phyloP scores from a whole-genome alignment of 2,797 vertebrate species.

The Mus minutoides region DNA sequence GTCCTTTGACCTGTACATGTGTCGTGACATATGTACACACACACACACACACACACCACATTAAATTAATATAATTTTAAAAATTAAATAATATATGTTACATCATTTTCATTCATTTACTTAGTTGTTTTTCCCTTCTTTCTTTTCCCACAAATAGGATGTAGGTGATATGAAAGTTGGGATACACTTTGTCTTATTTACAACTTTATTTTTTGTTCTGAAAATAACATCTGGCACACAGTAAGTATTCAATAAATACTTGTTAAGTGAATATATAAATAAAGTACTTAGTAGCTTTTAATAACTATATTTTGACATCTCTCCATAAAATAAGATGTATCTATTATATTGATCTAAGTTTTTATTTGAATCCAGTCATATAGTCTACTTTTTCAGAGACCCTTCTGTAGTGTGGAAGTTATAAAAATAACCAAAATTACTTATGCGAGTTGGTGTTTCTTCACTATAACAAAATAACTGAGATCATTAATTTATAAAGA shows the following conservation, averaged over 20 bases:
- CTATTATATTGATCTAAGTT: neutral
- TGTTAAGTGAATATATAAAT: conserved; percentile 45
- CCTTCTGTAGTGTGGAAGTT: neutral
- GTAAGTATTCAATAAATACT: conserved; percentile 18
- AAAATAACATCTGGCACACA: neutral
- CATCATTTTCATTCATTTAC: neutral
- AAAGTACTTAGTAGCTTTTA: conserved; percentile 11
- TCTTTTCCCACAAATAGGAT: neutral
- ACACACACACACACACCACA: neutral
- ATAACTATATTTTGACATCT: neutral
- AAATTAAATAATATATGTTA: neutral
- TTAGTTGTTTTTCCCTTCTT: neutral
- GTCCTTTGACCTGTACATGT: neutral
- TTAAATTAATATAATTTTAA: neutral
- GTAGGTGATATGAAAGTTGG: neutral
- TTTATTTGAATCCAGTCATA: neutral
- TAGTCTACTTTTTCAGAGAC: neutral
- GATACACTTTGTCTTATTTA: conserved; percentile 20
- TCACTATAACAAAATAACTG: neutral
- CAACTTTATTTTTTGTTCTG: conserved; percentile 37
- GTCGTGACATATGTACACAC: neutral
- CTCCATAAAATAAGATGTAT: conserved; percentile 14
- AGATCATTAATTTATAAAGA: neutral
- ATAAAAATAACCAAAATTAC: neutral
- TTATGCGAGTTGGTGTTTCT: neutral